phyloP scores from a whole-genome alignment of 2,113 vertebrate genomes.

The Hystrix brachyura region DNA sequence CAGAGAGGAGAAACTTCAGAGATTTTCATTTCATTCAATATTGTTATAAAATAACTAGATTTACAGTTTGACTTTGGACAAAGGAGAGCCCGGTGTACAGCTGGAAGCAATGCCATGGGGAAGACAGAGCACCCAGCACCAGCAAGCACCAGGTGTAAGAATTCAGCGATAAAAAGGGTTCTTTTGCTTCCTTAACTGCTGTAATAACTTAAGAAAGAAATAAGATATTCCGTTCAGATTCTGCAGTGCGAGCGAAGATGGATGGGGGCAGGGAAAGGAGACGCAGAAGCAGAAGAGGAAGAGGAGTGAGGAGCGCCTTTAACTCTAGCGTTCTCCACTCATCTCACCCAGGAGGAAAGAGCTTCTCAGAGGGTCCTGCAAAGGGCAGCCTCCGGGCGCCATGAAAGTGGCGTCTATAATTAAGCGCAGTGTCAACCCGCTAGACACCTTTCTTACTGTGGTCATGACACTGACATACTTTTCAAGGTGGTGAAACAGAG shows the following conservation, averaged over 20 bases:
- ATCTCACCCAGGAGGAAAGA: neutral
- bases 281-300: neutral
- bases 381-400: neutral
- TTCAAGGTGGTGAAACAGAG: neutral
- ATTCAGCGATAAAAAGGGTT: conserved; percentile 62
- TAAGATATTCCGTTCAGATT: conserved; percentile 62
- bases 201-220: conserved; percentile 67
- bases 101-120: neutral
- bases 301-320: neutral
- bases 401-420: neutral
- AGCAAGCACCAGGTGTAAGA: neutral
- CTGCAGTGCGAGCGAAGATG: conserved; percentile 3
- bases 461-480: conserved; percentile 16
- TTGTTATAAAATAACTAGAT: conserved; percentile 78
- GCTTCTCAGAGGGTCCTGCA: neutral
- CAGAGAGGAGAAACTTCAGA: conserved; percentile 80
- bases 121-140: conserved; percentile 21
- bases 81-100: conserved; percentile 24
- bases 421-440: neutral
- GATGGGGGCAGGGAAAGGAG: conserved; percentile 11
- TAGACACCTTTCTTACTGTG: conserved; percentile 37
- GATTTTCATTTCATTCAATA: conserved; percentile 79
- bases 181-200: conserved; percentile 66
- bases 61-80: conserved; percentile 76
- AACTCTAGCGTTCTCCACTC: neutral